Base-by-base conservation (phyloP, 2,113 vertebrate genomes). In the Albula glossodonta region DNA sequence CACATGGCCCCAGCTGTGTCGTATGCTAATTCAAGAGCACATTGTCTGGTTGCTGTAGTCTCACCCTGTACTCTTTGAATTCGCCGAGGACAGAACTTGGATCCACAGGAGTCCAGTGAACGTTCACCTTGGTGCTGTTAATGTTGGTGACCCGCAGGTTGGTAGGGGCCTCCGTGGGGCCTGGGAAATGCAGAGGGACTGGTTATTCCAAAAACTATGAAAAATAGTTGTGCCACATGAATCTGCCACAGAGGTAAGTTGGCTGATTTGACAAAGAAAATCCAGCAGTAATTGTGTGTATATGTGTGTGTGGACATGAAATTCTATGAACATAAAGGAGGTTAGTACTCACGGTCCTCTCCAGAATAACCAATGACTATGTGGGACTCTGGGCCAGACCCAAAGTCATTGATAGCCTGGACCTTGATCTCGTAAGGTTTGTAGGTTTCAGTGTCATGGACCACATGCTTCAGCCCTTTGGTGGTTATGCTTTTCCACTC, bases 51-150 rank as follows among this genome's bases (percentile, higher is more conserved):
- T 19, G 83, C 51, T 31, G 0, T 52, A 84, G 87, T 88, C 97
- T 98, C 94, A 99, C 98, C 95, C 95, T 95, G 93, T 99, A 99
- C 92, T 98, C 98, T 91, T 97, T 97, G 90, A 99, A 97, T 88
- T 97, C 97, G 90, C 98, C 98, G 89, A 93, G 96, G 88, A 99
- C 91, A 89, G 96, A 96, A 92, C 94, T 95, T 82, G 95, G 91
- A 88, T 97, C 95, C 88, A 99, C 97, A 0, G 96, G 93, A 83
- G 91, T 97, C 98, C 98, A 99, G 89, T 96, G 96, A 79, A 99
- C 85, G 89, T 93, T 90, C 51, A 95, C 91, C 91, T 95, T 97
- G 15, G 95, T 98, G 95, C 96, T 97, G 95, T 97, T 95, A 63
- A 96, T 85, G 80, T 97, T 94, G 52, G 96, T 96, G 80, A 98